Evolutionary conservation across 2,888 invertebrate species (phyloP).

Genomic region (Glomeris marginata): DNA sequence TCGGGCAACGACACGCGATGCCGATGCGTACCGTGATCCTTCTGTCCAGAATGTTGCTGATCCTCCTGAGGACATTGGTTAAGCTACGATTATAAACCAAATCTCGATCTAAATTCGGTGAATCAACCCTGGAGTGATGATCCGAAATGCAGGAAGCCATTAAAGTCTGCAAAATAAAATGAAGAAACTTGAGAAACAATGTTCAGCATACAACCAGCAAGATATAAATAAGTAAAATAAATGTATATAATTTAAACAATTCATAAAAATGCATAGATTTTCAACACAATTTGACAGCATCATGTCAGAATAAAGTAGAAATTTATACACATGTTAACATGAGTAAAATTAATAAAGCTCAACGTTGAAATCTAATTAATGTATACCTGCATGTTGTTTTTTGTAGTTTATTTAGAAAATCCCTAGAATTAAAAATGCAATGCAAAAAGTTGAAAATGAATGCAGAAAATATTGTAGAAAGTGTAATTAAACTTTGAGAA

Average conservation of each 20-base stretch:
- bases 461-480: background rate
- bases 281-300: background rate
- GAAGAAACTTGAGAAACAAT: slow-evolving; percentile 38
- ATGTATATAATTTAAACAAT: too few species aligned
- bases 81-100: slow-evolving; percentile 58
- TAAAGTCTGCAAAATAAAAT: background rate
- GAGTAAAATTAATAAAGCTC: too few species aligned
- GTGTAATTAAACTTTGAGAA: too few species aligned
- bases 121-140: slow-evolving; percentile 43
- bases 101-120: slow-evolving; percentile 49
- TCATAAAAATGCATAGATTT: slow-evolving; percentile 3
- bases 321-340: too few species aligned
- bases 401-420: too few species aligned
- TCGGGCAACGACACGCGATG: background rate
- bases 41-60: slow-evolving; percentile 60
- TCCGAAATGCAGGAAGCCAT: slow-evolving; percentile 44
- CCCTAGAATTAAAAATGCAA: too few species aligned
- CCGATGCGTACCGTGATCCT: slow-evolving; percentile 24
- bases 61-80: slow-evolving; percentile 69
- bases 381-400: too few species aligned
- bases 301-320: slow-evolving; percentile 2
- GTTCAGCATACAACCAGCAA: too few species aligned
- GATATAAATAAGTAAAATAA: too few species aligned
- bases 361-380: too few species aligned
- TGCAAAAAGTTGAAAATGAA: background rate